A percentile compares a stretch with the other conserved stretches of the same genome.
These are phyloP conservation scores for Lanius collurio DNA, from an alignment of 2,113 vertebrate species.

Conservation along the genomic window DNA sequence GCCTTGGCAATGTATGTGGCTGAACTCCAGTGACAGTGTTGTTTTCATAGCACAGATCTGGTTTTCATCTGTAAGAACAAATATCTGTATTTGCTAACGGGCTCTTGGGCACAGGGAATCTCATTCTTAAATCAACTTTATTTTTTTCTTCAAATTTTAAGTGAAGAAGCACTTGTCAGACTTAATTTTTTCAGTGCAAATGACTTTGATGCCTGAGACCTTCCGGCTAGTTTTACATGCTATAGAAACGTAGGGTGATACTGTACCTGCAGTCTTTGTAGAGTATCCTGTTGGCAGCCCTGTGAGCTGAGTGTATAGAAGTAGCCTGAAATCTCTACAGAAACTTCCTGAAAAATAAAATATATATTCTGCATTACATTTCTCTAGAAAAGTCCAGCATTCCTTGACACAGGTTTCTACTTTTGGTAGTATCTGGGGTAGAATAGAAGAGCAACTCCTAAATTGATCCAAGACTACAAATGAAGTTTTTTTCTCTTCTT, in stretches of 20 bases:
- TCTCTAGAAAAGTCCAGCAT: not conserved
- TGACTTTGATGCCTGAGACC: not conserved
- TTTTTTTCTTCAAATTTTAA: constrained; percentile 26
- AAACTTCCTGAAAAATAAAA: not conserved
- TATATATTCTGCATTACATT: not conserved
- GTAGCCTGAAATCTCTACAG: not conserved
- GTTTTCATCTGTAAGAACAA: not conserved
- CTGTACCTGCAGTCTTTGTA: not conserved
- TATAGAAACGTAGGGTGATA: not conserved
- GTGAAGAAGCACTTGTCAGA: not conserved
- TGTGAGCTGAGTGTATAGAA: not conserved
- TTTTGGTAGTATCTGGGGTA: not conserved
- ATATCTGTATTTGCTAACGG: not conserved
- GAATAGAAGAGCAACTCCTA: not conserved
- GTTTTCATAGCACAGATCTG: not conserved
- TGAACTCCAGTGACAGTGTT: not conserved
- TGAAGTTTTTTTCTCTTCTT: not conserved
- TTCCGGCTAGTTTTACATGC: not conserved
- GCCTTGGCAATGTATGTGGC: not conserved
- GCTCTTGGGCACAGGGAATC: not conserved
- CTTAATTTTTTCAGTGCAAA: constrained; percentile 7
- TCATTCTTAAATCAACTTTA: not conserved
- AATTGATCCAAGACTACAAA: not conserved
- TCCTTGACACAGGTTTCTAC: not conserved
- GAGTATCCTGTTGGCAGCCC: not conserved